Percentiles rank a stretch among this genome's conserved stretches.
phyloP scores from a whole-genome alignment of 2,888 invertebrate genomes.

The Psylliodes chrysocephalus region DNA sequence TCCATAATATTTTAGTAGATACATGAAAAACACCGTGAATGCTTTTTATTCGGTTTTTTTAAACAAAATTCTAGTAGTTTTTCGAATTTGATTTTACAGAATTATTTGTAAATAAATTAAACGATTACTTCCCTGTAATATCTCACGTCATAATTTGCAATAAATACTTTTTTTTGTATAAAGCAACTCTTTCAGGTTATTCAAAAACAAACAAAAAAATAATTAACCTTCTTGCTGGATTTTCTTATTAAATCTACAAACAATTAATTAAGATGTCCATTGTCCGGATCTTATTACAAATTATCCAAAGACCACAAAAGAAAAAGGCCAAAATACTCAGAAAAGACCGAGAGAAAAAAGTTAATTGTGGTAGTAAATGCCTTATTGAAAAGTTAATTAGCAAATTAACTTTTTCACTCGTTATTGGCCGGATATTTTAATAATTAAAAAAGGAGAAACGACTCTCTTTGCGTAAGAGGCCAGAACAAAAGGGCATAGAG shows the following conservation, averaged over 20 bases:
- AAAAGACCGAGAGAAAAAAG: slow-evolving; percentile 31
- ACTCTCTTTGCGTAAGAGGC: background rate
- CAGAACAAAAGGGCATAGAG: slow-evolving; percentile 40
- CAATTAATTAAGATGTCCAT: slow-evolving; percentile 3
- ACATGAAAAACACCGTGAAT: no score
- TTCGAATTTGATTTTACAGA: no score
- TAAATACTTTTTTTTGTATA: no score
- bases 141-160: no score
- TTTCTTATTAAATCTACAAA: background rate
- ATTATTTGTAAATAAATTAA: no score
- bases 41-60: no score
- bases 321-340: background rate
- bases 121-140: no score
- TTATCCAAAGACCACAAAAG: slow-evolving; percentile 4
- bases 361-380: slow-evolving; percentile 44
- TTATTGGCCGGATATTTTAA: slow-evolving; percentile 48
- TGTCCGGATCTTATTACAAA: slow-evolving; percentile 7
- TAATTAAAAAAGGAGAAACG: slow-evolving; percentile 46
- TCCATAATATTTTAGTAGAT: no score
- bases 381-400: slow-evolving; percentile 46
- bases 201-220: no score
- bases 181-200: no score
- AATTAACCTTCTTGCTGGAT: background rate
- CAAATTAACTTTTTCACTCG: slow-evolving; percentile 44
- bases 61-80: no score